Conservation (phyloP, 2,113 vertebrate species). For the Aspidoscelis tigris region DNA sequence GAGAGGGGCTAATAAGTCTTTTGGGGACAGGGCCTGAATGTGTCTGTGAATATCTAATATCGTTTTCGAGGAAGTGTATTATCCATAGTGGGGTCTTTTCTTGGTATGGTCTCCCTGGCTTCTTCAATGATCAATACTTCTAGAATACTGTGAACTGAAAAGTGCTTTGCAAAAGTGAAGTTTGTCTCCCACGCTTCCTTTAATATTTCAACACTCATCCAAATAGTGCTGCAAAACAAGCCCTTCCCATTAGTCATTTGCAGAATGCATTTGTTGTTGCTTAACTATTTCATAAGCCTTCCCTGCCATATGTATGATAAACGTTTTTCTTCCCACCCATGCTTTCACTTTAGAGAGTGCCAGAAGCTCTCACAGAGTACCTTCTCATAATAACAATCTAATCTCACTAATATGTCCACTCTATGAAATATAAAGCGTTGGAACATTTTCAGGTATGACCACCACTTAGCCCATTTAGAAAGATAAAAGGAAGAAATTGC, state of each 20-base stretch:
- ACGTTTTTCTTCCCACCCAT: conserved; percentile 30
- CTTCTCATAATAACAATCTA: neutral
- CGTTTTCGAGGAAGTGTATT: conserved; percentile 1
- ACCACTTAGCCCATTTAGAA: neutral
- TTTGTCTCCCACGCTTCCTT: conserved; percentile 11
- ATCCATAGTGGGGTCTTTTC: neutral
- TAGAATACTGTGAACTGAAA: conserved; percentile 36
- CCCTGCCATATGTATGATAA: conserved; percentile 32
- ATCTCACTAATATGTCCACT: neutral
- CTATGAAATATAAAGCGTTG: conserved; percentile 33
- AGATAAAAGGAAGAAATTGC: conserved; percentile 4
- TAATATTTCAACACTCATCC: conserved; percentile 54
- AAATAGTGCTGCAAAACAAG: conserved; percentile 58
- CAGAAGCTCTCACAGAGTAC: neutral
- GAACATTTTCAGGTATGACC: conserved; percentile 28
- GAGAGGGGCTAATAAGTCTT: no score
- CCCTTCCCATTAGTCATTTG: conserved; percentile 53
- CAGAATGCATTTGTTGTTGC: conserved; percentile 52
- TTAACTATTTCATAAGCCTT: conserved; percentile 55
- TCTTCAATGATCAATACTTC: neutral
- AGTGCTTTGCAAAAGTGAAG: conserved; percentile 41
- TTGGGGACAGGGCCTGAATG: neutral
- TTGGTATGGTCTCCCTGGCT: neutral
- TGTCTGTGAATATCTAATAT: neutral
- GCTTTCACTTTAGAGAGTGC: conserved; percentile 24